A percentile compares a stretch with the other conserved stretches of the same genome.
These are phyloP conservation scores for Tetranychus urticae DNA, from an alignment of 1,140 invertebrate species.

Conservation along the genomic window DNA sequence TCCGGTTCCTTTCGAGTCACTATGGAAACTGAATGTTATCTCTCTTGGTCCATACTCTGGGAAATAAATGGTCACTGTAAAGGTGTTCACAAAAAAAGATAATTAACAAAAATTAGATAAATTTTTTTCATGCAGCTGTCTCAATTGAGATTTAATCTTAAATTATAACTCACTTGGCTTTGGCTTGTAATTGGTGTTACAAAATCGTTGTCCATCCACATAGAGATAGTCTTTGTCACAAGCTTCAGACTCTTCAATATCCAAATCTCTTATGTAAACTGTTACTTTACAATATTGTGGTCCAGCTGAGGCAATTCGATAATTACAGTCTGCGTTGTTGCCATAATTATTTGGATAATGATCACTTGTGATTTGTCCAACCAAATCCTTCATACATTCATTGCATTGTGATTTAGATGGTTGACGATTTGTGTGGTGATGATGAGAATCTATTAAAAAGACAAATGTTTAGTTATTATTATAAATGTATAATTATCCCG, in stretches of 20 bases:
- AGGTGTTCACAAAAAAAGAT: background rate
- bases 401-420: constrained; percentile 8
- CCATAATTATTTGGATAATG: constrained; percentile 15
- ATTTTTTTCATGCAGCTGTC: background rate
- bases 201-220: constrained; percentile 11
- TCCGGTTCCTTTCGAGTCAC: constrained; percentile 4
- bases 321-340: constrained; percentile 11
- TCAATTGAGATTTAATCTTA: background rate
- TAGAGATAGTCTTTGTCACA: constrained; percentile 14
- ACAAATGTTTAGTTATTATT: no score
- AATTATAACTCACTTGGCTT: constrained; percentile 7
- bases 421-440: background rate
- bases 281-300: constrained; percentile 9
- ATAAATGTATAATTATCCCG: no score
- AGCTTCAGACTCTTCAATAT: constrained; percentile 7
- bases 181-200: constrained; percentile 9
- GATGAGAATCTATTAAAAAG: no score
- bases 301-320: constrained; percentile 8
- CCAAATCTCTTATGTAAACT: constrained; percentile 11
- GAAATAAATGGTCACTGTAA: constrained; percentile 5
- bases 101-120: background rate
- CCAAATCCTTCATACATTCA: constrained; percentile 8
- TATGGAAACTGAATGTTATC: constrained; percentile 8
- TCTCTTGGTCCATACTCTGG: constrained; percentile 2
- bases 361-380: constrained; percentile 11